Conservation (phyloP, 2,113 vertebrate species). For the Pollachius pollachius region DNA sequence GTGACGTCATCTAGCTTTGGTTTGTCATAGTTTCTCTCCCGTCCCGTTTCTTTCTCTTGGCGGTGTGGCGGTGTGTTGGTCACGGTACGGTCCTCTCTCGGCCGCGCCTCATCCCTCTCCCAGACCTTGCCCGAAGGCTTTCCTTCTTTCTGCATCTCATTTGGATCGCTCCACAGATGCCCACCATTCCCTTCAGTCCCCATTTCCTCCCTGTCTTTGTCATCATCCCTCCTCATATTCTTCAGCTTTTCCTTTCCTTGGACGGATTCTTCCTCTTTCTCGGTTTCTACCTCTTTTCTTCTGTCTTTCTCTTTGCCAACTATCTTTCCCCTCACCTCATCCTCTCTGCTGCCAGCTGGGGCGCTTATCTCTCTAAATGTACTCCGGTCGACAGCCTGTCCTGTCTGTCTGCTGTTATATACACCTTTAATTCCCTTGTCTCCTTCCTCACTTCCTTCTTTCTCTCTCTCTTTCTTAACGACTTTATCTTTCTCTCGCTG, state of each 20-base stretch:
- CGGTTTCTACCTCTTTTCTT: constrained; percentile 29
- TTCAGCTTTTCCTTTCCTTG: constrained; percentile 21
- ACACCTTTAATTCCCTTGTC: constrained; percentile 23
- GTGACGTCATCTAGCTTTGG: constrained; percentile 40
- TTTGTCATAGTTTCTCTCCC: constrained; percentile 32
- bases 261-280: constrained; percentile 1
- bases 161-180: constrained; percentile 19
- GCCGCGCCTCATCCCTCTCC: constrained; percentile 42
- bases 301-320: constrained; percentile 32
- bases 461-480: constrained; percentile 14
- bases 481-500: constrained; percentile 24
- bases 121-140: constrained; percentile 23
- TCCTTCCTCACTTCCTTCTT: constrained; percentile 23
- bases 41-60: constrained; percentile 27
- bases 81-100: constrained; percentile 21
- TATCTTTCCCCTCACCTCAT: constrained; percentile 14
- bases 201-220: constrained; percentile 30
- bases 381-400: constrained; percentile 25
- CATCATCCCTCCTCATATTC: constrained; percentile 13
- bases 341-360: constrained; percentile 28
- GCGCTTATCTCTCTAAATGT: constrained; percentile 15
- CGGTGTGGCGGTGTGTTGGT: constrained; percentile 40
- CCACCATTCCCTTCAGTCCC: constrained; percentile 22
- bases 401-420: constrained; percentile 28
- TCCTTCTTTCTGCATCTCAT: constrained; percentile 33